Evolutionary conservation across 2,113 vertebrate genomes (phyloP).

Genomic region (Nothoprocta perdicaria): DNA sequence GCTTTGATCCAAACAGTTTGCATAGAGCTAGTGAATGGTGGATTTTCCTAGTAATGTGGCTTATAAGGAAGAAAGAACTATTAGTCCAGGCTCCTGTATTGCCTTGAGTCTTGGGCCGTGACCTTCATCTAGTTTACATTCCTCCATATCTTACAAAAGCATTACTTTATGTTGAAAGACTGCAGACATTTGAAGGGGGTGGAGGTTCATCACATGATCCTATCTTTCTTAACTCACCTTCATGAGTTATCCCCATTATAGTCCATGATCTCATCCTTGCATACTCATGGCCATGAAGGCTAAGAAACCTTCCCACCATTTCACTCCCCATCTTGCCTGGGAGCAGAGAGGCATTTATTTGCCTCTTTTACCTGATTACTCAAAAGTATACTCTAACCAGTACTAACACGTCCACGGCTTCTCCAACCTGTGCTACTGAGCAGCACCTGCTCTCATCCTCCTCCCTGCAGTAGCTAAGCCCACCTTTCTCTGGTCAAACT

Average conservation of each 20-base stretch:
- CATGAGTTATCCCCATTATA: rapidly evolving
- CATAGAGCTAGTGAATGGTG: not conserved
- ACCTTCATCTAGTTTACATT: not conserved
- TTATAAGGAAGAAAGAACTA: not conserved
- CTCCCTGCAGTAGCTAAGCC: conserved; percentile 26
- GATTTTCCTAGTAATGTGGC: not conserved
- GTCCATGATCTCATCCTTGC: not conserved
- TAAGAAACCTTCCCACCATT: not conserved
- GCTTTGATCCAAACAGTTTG: not conserved
- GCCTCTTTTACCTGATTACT: not conserved
- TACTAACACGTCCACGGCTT: not conserved
- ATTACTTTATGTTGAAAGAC: not conserved
- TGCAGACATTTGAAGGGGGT: not conserved
- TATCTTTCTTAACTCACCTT: not conserved
- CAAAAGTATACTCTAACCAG: not conserved
- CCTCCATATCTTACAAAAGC: not conserved
- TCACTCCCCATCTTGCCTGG: rapidly evolving
- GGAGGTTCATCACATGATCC: not conserved
- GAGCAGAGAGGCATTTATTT: no score
- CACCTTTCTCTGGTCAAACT: conserved; percentile 19
- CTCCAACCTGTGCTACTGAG: not conserved
- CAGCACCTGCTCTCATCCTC: conserved; percentile 2
- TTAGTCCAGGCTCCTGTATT: rapidly evolving
- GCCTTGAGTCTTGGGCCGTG: not conserved
- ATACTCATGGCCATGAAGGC: not conserved